Conservation (phyloP, 2,888 invertebrate genomes). For the Sericinus montela region DNA sequence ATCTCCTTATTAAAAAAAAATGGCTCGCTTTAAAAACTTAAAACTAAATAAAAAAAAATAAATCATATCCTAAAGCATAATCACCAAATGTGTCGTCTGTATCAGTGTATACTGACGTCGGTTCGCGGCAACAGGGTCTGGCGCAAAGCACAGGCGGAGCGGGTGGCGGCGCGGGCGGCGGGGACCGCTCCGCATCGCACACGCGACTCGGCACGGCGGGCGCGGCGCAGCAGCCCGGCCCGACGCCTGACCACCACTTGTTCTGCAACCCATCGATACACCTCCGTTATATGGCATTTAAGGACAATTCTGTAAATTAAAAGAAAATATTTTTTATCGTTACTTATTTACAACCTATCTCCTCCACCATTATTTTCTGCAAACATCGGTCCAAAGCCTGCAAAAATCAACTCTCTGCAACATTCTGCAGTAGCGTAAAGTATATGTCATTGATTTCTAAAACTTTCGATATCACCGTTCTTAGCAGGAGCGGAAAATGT, state of each 20-base stretch:
- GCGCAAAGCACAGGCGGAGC: conserved; percentile 58
- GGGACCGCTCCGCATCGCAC: conserved; percentile 77
- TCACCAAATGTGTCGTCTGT: conserved; percentile 17
- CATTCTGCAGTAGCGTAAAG: too few relatives aligned
- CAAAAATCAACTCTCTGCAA: too few relatives aligned
- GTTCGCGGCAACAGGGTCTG: conserved; percentile 67
- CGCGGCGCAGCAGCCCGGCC: conserved; percentile 65
- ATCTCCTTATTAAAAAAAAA: too few relatives aligned
- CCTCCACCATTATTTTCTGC: too few relatives aligned
- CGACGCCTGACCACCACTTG: conserved; percentile 66
- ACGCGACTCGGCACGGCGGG: conserved; percentile 73
- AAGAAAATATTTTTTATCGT: too few relatives aligned
- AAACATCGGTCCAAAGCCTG: too few relatives aligned
- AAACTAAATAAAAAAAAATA: conserved; percentile 3
- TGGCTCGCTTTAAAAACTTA: neutral
- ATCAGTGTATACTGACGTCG: conserved; percentile 48
- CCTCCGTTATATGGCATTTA: too few relatives aligned
- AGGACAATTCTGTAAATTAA: too few relatives aligned
- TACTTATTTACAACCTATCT: too few relatives aligned
- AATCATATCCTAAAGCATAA: conserved; percentile 10
- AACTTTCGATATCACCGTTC: too few relatives aligned
- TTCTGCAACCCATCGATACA: conserved; percentile 41
- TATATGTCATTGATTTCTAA: too few relatives aligned
- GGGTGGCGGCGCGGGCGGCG: conserved; percentile 64
- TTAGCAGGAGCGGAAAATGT: too few relatives aligned